Evolutionary conservation across 2,797 vertebrate species (phyloP).

Genomic region (Cirrhinus mrigala): DNA sequence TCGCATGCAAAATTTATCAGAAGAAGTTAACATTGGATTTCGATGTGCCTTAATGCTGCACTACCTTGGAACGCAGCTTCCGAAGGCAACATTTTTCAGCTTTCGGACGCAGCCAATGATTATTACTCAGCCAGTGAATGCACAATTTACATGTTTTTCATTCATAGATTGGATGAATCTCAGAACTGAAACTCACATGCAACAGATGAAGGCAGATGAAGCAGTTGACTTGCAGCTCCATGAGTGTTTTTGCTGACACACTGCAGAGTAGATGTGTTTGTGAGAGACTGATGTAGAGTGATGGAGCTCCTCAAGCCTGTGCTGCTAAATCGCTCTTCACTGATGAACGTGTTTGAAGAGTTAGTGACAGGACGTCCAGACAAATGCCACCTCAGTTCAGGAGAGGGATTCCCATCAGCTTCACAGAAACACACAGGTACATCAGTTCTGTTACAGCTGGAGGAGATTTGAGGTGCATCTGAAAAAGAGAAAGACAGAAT

Average conservation of each 20-base stretch:
- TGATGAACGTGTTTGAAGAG: neutral
- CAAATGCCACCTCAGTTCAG: neutral
- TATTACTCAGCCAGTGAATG: neutral
- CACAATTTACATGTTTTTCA: too few species aligned
- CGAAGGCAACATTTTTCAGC: neutral
- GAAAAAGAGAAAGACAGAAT: neutral
- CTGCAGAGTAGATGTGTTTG: neutral
- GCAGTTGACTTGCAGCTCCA: neutral
- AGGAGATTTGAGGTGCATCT: constrained; percentile 14
- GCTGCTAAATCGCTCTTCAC: constrained; percentile 1
- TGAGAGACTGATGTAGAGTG: neutral
- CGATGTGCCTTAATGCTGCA: neutral
- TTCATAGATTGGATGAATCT: neutral
- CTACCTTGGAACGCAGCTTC: too few species aligned
- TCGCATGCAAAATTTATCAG: too few species aligned
- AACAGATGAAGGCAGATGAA: neutral
- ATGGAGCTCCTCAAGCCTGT: constrained; percentile 1
- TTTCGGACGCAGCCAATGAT: neutral
- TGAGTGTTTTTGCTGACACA: constrained; percentile 31
- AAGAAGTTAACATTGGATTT: neutral
- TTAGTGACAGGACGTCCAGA: constrained; percentile 2
- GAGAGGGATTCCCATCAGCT: constrained; percentile 32
- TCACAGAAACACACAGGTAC: neutral
- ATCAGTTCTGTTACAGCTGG: neutral
- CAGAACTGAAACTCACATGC: neutral